Evolutionary conservation across 2,113 vertebrate genomes (phyloP).

Genomic region (Centropristis striata): DNA sequence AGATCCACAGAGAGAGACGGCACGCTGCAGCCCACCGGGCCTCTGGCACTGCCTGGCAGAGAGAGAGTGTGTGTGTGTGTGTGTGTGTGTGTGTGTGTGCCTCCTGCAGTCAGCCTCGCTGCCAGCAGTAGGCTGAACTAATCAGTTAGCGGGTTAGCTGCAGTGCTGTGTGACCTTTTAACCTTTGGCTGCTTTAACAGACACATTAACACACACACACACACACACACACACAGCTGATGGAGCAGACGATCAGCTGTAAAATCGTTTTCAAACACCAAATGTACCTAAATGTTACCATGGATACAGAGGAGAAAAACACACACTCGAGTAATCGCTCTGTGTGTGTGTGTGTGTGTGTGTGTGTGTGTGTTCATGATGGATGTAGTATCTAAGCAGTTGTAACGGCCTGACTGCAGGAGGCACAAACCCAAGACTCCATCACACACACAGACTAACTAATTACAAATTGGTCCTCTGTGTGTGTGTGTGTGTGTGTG

Average conservation of each 20-base stretch:
- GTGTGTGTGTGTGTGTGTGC: constrained; percentile 29
- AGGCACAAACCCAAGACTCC: constrained; percentile 14
- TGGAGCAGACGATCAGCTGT: not conserved
- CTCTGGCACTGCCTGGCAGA: constrained; percentile 46
- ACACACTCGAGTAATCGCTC: not conserved
- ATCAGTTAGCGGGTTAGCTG: constrained; percentile 59
- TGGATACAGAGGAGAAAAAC: constrained; percentile 5
- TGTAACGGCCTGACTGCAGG: constrained; percentile 22
- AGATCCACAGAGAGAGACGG: constrained; percentile 44
- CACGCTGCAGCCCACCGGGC: constrained; percentile 29
- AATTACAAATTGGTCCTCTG: constrained; percentile 23
- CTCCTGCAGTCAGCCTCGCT: constrained; percentile 45
- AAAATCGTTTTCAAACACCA: not conserved
- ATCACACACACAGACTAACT: not conserved
- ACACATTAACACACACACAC: constrained; percentile 12
- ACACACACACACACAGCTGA: not conserved
- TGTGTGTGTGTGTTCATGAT: constrained; percentile 23
- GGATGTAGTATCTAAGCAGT: constrained; percentile 19
- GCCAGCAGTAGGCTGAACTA: constrained; percentile 67
- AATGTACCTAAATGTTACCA: constrained; percentile 7
- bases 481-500: not conserved
- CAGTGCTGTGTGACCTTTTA: constrained; percentile 52
- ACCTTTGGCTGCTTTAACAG: constrained; percentile 30
- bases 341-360: constrained; percentile 17
- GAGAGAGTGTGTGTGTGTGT: constrained; percentile 38